phyloP scores from a whole-genome alignment of 37 sponge, comb jelly and placozoan genomes.

The Mnemiopsis leidyi region DNA sequence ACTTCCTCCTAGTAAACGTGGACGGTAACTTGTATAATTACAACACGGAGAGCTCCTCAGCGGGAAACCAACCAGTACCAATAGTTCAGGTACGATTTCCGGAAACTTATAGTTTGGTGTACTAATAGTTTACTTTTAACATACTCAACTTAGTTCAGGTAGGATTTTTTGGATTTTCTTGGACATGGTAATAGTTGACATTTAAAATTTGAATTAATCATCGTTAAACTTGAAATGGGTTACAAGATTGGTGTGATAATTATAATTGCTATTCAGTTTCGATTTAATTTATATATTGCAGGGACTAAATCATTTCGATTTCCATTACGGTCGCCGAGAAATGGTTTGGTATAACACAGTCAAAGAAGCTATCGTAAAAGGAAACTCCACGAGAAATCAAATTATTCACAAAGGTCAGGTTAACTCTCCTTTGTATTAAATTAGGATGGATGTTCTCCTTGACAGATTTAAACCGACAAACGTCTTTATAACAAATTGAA shows the following conservation, averaged over 20 bases:
- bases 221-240: too few relatives aligned
- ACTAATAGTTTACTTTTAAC: too few relatives aligned
- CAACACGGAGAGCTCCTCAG: background rate
- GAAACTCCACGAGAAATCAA: background rate
- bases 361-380: background rate
- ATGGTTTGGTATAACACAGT: background rate
- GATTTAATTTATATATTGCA: too few relatives aligned
- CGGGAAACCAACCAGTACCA: background rate
- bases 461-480: too few relatives aligned
- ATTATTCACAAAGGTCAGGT: slow-evolving; percentile 38
- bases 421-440: too few relatives aligned
- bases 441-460: too few relatives aligned
- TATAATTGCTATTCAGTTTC: too few relatives aligned
- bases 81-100: background rate
- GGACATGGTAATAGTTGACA: background rate
- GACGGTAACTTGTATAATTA: slow-evolving; percentile 27
- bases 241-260: too few relatives aligned
- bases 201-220: too few relatives aligned
- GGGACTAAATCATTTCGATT: slow-evolving; percentile 17
- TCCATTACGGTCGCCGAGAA: background rate
- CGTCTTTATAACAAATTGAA: too few relatives aligned
- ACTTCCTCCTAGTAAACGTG: slow-evolving; percentile 21
- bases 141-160: background rate
- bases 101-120: too few relatives aligned
- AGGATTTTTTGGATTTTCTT: background rate